A percentile compares a stretch with the other conserved stretches of the same genome.
phyloP scores from a whole-genome alignment of 2,113 vertebrate species.

The Vireo altiloquus region DNA sequence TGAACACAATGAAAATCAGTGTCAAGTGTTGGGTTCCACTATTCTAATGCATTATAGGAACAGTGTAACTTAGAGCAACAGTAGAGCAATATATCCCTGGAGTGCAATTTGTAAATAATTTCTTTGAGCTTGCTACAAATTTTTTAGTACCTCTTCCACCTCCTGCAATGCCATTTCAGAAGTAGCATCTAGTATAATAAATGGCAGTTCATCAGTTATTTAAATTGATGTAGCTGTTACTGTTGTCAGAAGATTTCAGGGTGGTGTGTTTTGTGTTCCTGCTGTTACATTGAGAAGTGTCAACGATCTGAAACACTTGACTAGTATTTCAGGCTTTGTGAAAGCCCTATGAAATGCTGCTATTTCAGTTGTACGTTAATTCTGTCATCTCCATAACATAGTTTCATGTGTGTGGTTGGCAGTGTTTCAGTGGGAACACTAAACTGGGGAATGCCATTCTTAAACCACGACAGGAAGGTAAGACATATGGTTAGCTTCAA shows the following conservation, averaged over 20 bases:
- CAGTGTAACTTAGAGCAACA: not conserved
- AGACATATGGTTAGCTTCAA: not conserved
- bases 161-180: not conserved
- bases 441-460: not conserved
- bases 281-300: not conserved
- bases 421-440: not conserved
- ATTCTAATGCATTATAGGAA: not conserved
- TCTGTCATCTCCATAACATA: not conserved
- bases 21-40: not conserved
- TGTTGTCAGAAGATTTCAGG: not conserved
- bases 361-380: not conserved
- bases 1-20: not conserved
- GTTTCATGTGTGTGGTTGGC: not conserved
- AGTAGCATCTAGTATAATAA: not conserved
- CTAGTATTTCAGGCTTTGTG: not conserved
- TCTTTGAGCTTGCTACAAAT: not conserved
- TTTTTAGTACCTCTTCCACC: not conserved
- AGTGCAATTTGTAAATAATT: not conserved
- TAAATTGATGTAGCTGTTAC: not conserved
- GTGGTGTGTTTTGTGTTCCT: not conserved
- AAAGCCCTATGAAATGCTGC: not conserved
- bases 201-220: not conserved
- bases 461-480: not conserved
- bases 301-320: not conserved
- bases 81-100: not conserved